Evolutionary conservation across 2,888 invertebrate genomes (phyloP), one percentile per base, ranked within the genome.

Genomic region (Tachina fera): DNA sequence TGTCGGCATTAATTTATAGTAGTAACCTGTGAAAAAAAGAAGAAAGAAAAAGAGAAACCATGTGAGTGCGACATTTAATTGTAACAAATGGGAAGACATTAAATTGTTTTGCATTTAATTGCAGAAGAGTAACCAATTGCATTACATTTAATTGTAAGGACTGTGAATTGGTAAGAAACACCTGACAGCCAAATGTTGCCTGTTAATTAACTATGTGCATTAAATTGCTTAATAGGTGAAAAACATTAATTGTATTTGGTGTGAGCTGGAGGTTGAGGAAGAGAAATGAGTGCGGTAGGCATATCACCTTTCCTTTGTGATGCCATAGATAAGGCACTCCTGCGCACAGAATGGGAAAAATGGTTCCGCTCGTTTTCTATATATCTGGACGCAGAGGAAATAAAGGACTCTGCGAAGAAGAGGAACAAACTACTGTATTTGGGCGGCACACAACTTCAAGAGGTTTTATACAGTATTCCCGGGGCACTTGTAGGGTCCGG

Each of bases 351-450:
- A 41, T 87, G 84, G 81, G 74, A 84, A 72, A 83, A 82, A 58
- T 84, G 84, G 87, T 31, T 77, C 19, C 72, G 83, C 31, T 10
- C 68, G 13, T 68, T 68, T 11, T 39, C 51, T 16, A 16, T 81
- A 10, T 84, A 87, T 80, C 51, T 87, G 6, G 80, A 77, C n/a
- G 56, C 87, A 9, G 77, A 87, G 14, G 79, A 83, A 68, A 87
- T 85, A 9, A 84, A 9, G 1, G 82, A 86, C 39, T 43, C 45
- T 8, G 43, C n/a, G 10, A 81, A 83, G 10, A 84, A 83, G 31
- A 85, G 41, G 22, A 85, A 47, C 13, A 87, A 84, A 49, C 49
- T 86, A 19, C 43, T 87, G 6, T 75, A 87, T 74, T 53, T 87
- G 49, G 86, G 84, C 11, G 86, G 85, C 9, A 41, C 67, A 16